Conservation (phyloP, 2,113 vertebrate genomes). For the Brevimyrus niger region DNA sequence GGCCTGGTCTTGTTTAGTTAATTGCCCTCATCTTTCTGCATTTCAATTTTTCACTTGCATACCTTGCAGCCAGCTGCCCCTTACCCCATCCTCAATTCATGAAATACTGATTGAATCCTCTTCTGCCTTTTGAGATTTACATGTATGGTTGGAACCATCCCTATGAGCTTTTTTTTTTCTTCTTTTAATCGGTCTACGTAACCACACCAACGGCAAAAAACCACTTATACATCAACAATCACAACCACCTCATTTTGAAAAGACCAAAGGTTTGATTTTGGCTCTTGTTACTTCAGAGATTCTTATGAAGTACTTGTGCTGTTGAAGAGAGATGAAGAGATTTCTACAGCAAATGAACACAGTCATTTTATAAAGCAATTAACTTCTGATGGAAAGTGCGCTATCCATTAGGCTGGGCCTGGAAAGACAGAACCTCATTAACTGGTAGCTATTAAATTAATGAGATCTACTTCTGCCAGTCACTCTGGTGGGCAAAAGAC, state of each 20-base stretch:
- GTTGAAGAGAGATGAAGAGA: conserved; percentile 25
- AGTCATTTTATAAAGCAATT: conserved; percentile 34
- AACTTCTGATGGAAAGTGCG: conserved; percentile 31
- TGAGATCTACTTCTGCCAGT: conserved; percentile 14
- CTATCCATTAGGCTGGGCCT: conserved; percentile 23
- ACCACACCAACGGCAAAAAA: background rate
- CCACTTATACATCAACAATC: background rate
- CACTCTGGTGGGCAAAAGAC: conserved; percentile 17
- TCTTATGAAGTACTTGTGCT: conserved; percentile 24
- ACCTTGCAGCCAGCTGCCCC: background rate
- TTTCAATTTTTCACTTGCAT: background rate
- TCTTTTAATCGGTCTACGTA: background rate
- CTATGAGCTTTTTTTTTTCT: background rate
- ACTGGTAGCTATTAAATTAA: conserved; percentile 29
- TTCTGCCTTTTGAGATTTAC: background rate
- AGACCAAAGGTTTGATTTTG: conserved; percentile 11
- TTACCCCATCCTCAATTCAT: background rate
- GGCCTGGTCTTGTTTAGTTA: background rate
- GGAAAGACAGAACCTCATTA: conserved; percentile 33
- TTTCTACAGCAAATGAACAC: conserved; percentile 33
- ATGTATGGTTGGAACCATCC: background rate
- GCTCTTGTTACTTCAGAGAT: conserved; percentile 20
- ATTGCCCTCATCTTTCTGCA: background rate
- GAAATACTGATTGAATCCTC: background rate
- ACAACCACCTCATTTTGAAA: conserved; percentile 7